phyloP scores from a whole-genome alignment of 2,888 invertebrate species.

The Drosophila infuscata region DNA sequence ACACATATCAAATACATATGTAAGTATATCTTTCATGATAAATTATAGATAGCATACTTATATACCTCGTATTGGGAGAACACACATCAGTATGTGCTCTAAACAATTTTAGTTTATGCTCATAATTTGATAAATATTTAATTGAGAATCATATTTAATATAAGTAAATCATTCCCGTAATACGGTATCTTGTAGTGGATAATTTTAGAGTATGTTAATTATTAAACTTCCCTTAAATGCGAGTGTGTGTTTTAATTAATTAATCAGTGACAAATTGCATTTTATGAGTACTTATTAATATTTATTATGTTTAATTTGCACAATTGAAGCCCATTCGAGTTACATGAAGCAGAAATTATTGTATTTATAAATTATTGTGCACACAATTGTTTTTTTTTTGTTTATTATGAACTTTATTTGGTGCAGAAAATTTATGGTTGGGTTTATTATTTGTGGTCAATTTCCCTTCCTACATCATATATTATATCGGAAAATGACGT shows the following conservation, averaged over 20 bases:
- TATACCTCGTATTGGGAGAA: not conserved
- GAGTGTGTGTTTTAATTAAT: conserved; percentile 32
- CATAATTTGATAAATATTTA: not conserved
- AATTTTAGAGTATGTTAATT: not conserved
- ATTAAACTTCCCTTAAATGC: conserved; percentile 31
- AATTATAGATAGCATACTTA: not conserved
- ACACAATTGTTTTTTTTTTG: not conserved
- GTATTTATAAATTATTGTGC: not conserved
- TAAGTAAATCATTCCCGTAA: not conserved
- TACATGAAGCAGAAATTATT: not conserved
- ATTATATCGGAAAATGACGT: not conserved
- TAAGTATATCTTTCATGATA: conserved; percentile 12
- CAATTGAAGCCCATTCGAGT: conserved; percentile 9
- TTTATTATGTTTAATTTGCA: conserved; percentile 24
- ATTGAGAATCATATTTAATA: not conserved
- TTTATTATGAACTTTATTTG: not conserved
- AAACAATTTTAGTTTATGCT: not conserved
- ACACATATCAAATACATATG: conserved; percentile 9
- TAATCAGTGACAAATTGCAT: conserved; percentile 39
- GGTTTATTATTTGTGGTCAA: not conserved
- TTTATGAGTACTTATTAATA: conserved; percentile 28
- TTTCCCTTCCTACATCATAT: not conserved
- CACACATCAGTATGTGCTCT: not conserved
- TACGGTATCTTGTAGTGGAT: not conserved
- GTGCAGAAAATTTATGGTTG: not conserved